These are phyloP conservation scores for Drosophila pseudotalamancana DNA, from an alignment of 2,888 invertebrate species.

Conservation along the genomic window DNA sequence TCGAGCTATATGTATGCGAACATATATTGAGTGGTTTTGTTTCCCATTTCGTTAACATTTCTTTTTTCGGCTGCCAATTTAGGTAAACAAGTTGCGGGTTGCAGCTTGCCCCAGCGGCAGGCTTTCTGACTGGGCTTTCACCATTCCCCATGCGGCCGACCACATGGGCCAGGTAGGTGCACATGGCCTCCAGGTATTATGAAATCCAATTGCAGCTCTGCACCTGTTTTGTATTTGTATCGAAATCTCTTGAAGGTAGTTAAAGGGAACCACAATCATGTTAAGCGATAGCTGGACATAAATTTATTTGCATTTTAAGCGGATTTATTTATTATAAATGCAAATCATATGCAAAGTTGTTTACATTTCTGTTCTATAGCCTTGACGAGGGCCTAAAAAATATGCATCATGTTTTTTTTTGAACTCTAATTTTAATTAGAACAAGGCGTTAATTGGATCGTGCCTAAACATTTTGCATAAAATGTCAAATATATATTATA, in stretches of 20 bases:
- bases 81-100: slow-evolving; percentile 50
- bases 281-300: not conserved
- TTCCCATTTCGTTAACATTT: slow-evolving; percentile 24
- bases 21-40: slow-evolving; percentile 9
- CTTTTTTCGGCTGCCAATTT: slow-evolving; percentile 32
- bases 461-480: too few species aligned
- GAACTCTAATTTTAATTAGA: too few species aligned
- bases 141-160: slow-evolving; percentile 24
- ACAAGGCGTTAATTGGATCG: too few species aligned
- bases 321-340: not conserved
- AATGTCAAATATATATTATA: too few species aligned
- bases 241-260: not conserved
- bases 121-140: slow-evolving; percentile 57
- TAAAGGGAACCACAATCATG: not conserved
- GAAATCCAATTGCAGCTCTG: slow-evolving; percentile 37
- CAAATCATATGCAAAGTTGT: not conserved
- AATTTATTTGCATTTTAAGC: not conserved
- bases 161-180: slow-evolving; percentile 24
- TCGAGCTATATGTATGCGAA: not conserved
- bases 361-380: not conserved
- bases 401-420: not conserved
- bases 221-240: slow-evolving; percentile 22
- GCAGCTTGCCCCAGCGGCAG: slow-evolving; percentile 7
- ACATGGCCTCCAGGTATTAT: slow-evolving; percentile 44
- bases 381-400: not conserved